phyloP scores from a whole-genome alignment of 2,888 invertebrate genomes.

The Limnephilus rhombicus region DNA sequence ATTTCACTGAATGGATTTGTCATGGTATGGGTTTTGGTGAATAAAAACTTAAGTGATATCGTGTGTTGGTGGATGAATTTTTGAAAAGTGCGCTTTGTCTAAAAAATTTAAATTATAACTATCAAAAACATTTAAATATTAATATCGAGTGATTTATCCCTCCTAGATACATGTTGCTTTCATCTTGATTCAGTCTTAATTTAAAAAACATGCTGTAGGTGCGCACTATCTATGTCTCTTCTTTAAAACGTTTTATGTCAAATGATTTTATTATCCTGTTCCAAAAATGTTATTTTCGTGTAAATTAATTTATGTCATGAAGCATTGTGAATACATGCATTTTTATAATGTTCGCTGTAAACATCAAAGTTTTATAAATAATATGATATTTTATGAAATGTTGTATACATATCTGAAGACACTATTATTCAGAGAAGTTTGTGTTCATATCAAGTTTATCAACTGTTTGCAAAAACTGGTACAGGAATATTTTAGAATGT shows the following conservation, averaged over 20 bases:
- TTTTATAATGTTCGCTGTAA: not conserved
- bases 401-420: not conserved
- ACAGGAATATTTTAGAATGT: not conserved
- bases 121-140: not conserved
- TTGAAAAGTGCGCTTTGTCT: not conserved
- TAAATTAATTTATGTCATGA: not conserved
- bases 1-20: not conserved
- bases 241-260: not conserved
- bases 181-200: not conserved
- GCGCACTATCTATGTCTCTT: not conserved
- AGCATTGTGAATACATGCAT: not conserved
- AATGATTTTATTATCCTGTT: not conserved
- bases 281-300: not conserved
- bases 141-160: not conserved
- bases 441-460: not conserved
- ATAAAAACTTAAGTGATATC: not conserved
- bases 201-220: not conserved
- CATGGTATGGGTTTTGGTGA: not conserved
- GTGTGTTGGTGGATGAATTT: not conserved
- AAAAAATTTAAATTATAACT: not conserved
- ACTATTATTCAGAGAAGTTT: not conserved
- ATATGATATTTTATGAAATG: not conserved
- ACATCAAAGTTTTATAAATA: not conserved
- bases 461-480: not conserved
- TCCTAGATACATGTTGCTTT: not conserved